These are phyloP conservation scores for Yasuhikotakia modesta DNA, from an alignment of 2,797 vertebrate species.

Conservation along the genomic window DNA sequence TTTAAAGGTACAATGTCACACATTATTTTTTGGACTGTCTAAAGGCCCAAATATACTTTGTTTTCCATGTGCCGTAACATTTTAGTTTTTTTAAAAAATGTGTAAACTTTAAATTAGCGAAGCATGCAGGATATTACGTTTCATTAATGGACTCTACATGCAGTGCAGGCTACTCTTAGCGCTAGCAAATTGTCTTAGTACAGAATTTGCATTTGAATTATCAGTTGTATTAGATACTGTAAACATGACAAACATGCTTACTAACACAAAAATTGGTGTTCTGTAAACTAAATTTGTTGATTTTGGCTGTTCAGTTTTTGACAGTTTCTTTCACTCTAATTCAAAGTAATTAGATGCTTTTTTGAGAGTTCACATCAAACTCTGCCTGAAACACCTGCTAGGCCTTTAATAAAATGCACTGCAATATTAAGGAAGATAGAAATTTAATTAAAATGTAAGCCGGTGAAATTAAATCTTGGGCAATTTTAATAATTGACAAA, in stretches of 20 bases:
- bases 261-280: background rate
- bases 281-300: background rate
- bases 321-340: slow-evolving; percentile 19
- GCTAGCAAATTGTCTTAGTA: too few species aligned
- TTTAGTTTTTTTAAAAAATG: too few species aligned
- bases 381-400: slow-evolving; percentile 70
- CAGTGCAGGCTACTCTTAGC: too few species aligned
- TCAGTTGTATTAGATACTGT: too few species aligned
- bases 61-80: too few species aligned
- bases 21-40: too few species aligned
- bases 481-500: slow-evolving; percentile 75
- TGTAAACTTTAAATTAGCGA: too few species aligned
- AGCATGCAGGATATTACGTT: too few species aligned
- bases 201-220: too few species aligned
- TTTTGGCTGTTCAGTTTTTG: slow-evolving; percentile 14
- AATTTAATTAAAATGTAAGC: slow-evolving; percentile 76
- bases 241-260: background rate
- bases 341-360: slow-evolving; percentile 10
- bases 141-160: too few species aligned
- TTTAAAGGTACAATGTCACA: background rate
- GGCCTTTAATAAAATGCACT: slow-evolving; percentile 73
- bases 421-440: slow-evolving; percentile 72
- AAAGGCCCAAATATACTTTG: too few species aligned
- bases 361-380: slow-evolving; percentile 54
- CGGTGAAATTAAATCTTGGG: slow-evolving; percentile 72